Evolutionary conservation across 2,113 vertebrate genomes (phyloP).

Genomic region (Falcunculus frontatus): DNA sequence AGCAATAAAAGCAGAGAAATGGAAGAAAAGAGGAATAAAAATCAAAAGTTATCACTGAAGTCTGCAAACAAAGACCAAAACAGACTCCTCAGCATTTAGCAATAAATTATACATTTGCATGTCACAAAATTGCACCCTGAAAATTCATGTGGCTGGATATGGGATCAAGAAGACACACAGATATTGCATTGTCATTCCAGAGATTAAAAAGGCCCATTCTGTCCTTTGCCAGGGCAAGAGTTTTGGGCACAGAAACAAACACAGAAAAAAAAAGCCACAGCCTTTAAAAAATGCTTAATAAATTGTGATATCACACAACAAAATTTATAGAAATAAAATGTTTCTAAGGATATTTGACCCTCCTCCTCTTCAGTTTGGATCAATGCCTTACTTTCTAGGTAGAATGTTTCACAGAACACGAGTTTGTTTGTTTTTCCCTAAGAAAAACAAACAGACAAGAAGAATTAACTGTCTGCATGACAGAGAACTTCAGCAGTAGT

Average conservation of each 20-base stretch:
- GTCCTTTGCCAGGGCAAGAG: background rate
- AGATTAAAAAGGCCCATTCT: background rate
- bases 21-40: background rate
- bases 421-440: background rate
- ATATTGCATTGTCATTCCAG: background rate
- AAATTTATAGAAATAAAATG: background rate
- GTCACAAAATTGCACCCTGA: background rate
- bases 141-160: background rate
- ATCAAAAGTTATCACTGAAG: background rate
- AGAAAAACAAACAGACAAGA: background rate
- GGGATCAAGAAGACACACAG: background rate
- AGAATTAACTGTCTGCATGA: background rate
- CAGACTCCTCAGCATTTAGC: background rate
- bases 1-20: slow-evolving; percentile 32
- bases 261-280: background rate
- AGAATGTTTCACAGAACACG: background rate
- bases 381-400: background rate
- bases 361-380: background rate
- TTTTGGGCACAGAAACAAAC: background rate
- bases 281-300: background rate
- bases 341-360: background rate
- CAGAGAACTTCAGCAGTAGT: background rate
- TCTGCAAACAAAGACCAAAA: background rate
- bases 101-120: background rate
- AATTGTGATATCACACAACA: background rate